These are phyloP conservation scores for Enteromius unitaeniatus DNA, from an alignment of 2,797 vertebrate species.

Conservation along the genomic window DNA sequence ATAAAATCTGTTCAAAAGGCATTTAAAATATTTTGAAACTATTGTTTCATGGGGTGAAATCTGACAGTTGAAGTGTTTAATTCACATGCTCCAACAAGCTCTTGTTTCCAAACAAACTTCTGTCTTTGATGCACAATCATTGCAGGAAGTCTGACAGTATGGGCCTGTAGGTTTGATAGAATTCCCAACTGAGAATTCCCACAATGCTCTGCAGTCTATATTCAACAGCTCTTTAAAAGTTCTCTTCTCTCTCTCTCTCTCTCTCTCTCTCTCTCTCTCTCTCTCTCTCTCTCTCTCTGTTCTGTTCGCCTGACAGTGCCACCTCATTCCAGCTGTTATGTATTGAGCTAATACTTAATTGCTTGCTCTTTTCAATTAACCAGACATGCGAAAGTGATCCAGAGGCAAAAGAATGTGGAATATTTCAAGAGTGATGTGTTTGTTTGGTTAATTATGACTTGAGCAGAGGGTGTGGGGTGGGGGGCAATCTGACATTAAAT, in stretches of 20 bases:
- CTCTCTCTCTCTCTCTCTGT: constrained; percentile 55
- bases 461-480: constrained; percentile 30
- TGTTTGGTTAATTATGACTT: constrained; percentile 55
- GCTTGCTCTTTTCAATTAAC: constrained; percentile 64
- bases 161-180: constrained; percentile 62
- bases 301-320: constrained; percentile 63
- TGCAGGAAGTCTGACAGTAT: constrained; percentile 40
- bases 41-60: not conserved
- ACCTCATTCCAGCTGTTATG: constrained; percentile 60
- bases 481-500: constrained; percentile 44
- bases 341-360: constrained; percentile 68
- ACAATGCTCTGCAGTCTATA: constrained; percentile 48
- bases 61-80: not conserved
- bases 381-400: constrained; percentile 41
- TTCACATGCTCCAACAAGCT: not conserved
- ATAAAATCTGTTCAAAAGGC: not conserved
- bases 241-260: constrained; percentile 58
- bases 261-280: too few relatives aligned
- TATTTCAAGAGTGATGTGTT: constrained; percentile 37
- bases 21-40: not conserved
- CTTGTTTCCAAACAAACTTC: constrained; percentile 11
- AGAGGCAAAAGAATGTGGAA: constrained; percentile 25
- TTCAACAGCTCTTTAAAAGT: constrained; percentile 64
- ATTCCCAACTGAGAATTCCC: constrained; percentile 64
- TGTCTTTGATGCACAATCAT: constrained; percentile 37